Evolutionary conservation across 2,888 invertebrate species (phyloP), one percentile per base, ranked within the genome.

Genomic region (Lochmaea crataegi): DNA sequence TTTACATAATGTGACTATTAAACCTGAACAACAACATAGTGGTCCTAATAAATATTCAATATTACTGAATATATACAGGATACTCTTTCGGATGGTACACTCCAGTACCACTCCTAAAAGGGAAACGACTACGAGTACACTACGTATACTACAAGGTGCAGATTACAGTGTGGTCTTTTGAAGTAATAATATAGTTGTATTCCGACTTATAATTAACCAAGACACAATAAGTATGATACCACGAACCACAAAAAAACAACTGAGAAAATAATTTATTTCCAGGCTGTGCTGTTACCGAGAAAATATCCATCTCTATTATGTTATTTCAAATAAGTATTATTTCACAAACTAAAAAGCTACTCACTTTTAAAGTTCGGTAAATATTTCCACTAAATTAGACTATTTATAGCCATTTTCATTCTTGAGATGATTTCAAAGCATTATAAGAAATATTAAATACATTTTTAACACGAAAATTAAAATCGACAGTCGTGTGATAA

Each of bases 1-100:
- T 84, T 84, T 83, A 84, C 83, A 84, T 85, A 85, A 85, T 84
- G 51, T 16, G 83, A 85, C 83, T 84, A 83, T 83, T 85, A 84
- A 70, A 84, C 83, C 83, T 84, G 84, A 84, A 83, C 82, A 84
- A 82, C 83, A 80, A 75, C 75, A 67, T 76, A 82, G 76, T 72
- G 58, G 78, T 51, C 78, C 82, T 80, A 68, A 61, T 56, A 58
- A 73, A 72, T 72, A 71, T 42, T 70, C 64, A 18, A 48, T 48
- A 45, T 45, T 45, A 10, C 63, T 65, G 74, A 76, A 80, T 76
- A 61, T 64, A 64, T 42, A 22, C 48, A 68, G 67, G 57, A 38
- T 18, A 42, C 75, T 56, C 61, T 78, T 74, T 75, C 65, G 51
- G 72, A 73, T 81, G 83, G 83, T 65, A 75, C 53, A 73, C 77